Base-by-base conservation (phyloP, 2,888 invertebrate genomes). In the Aspidiotus rigidus region DNA sequence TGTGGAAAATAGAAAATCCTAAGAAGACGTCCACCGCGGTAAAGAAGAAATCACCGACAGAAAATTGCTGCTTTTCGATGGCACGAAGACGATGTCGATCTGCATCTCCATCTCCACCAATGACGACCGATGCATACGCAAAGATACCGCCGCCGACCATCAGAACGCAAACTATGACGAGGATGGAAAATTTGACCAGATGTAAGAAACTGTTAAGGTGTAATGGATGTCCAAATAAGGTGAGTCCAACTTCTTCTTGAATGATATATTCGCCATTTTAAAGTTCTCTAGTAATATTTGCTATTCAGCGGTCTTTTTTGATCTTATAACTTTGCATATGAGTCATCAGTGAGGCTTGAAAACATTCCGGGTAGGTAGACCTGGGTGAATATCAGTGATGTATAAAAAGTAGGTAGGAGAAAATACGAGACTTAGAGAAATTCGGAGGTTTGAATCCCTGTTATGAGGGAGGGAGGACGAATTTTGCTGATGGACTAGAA, bases 191-290 rank as follows among this genome's bases (percentile, higher is more conserved):
- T 28, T 49, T 42, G 13, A 57, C 57, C 42, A 66, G 56, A 41
- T 89, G 89, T 79, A 86, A 87, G 76, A 90, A 89, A 79, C 81
- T 90, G 74, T 84, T 90, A 70, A 83, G 86, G 77, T 88, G 88
- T 81, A 89, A 89, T 79, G 89, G 90, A 74, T 86, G 85, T 77
- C 88, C 89, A 64, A 89, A 88, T 79, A 89, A 89, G 85, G 88
- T 88, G 77, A 81, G 79, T 76, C 49, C n/a, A 13, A 3, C 49
- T n/a, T 13, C 28, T 15, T 16, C 2, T n/a, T 5, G 54, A 53
- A 5, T 53, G 54, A n/a, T n/a, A n/a, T n/a, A n/a, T n/a, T n/a
- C n/a, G n/a, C n/a, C n/a, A n/a, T n/a, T n/a, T n/a, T n/a, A 28
- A 28, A 28, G 28, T 5, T 28, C 5, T 28, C 28, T 28, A 1